Percentiles rank a stretch among this genome's conserved stretches.
Evolutionary conservation across 1,140 invertebrate species (phyloP).

Genomic region (Formica selysi): DNA sequence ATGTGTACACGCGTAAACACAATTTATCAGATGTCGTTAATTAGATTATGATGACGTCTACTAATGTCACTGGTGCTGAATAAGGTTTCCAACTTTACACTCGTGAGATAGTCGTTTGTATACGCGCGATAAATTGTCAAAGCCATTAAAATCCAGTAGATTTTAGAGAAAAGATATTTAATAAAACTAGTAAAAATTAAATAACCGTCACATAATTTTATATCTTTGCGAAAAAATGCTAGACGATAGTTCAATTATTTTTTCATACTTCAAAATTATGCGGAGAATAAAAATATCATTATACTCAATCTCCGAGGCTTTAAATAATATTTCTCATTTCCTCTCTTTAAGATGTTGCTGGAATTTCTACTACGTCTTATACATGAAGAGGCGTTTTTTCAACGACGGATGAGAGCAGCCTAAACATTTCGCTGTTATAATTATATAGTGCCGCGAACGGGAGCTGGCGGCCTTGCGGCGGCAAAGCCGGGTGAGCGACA

Average conservation of each 20-base stretch:
- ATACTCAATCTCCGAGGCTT: neutral
- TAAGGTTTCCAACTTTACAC: neutral
- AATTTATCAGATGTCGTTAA: constrained; percentile 64
- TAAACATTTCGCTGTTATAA: constrained; percentile 77
- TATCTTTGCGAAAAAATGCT: neutral
- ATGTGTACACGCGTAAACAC: neutral
- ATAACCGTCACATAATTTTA: neutral
- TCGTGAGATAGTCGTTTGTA: neutral
- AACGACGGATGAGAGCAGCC: constrained; percentile 48
- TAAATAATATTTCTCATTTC: constrained; percentile 20
- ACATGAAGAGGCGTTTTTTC: constrained; percentile 47
- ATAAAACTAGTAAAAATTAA: neutral
- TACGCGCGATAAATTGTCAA: neutral
- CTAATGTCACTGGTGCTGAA: neutral
- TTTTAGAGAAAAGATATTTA: neutral
- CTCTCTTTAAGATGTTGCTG: neutral
- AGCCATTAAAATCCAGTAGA: constrained; percentile 7
- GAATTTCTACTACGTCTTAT: neutral
- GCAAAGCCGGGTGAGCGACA: constrained; percentile 66
- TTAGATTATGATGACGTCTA: constrained; percentile 63
- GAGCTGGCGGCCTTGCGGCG: constrained; percentile 70
- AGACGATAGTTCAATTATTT: neutral
- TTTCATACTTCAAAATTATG: neutral
- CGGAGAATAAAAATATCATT: neutral
- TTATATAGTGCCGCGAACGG: constrained; percentile 71